phyloP scores from a whole-genome alignment of 1,140 invertebrate species.

The Bombus breviceps region DNA sequence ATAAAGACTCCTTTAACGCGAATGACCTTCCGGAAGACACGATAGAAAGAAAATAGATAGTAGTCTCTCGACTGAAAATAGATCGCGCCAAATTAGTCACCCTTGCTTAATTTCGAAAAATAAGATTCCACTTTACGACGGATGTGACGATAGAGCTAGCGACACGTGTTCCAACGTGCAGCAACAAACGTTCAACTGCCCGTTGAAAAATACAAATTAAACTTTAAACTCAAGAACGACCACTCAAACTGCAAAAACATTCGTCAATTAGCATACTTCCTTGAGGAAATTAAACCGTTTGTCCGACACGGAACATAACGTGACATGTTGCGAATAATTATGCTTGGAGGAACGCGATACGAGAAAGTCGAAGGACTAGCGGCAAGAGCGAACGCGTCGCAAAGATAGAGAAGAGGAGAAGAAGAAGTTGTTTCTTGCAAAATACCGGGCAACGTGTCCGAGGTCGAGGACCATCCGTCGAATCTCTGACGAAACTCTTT shows the following conservation, averaged over 20 bases:
- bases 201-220: not conserved
- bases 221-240: not conserved
- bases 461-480: slow-evolving; percentile 10
- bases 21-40: not conserved
- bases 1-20: slow-evolving; percentile 1
- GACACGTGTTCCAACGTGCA: not conserved
- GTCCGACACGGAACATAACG: not conserved
- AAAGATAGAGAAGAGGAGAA: not conserved
- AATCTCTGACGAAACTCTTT: slow-evolving; percentile 55
- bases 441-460: not conserved
- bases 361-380: not conserved
- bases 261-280: not conserved
- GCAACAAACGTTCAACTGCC: too few species aligned
- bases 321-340: not conserved
- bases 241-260: not conserved
- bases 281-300: not conserved
- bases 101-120: not conserved
- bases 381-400: not conserved
- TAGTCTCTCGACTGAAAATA: not conserved
- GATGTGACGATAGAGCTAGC: not conserved
- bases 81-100: not conserved
- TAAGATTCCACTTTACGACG: not conserved
- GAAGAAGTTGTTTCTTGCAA: not conserved
- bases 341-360: not conserved
- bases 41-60: slow-evolving; percentile 27